Conservation (phyloP, 2,888 invertebrate genomes). For the Acrobasis suavella region DNA sequence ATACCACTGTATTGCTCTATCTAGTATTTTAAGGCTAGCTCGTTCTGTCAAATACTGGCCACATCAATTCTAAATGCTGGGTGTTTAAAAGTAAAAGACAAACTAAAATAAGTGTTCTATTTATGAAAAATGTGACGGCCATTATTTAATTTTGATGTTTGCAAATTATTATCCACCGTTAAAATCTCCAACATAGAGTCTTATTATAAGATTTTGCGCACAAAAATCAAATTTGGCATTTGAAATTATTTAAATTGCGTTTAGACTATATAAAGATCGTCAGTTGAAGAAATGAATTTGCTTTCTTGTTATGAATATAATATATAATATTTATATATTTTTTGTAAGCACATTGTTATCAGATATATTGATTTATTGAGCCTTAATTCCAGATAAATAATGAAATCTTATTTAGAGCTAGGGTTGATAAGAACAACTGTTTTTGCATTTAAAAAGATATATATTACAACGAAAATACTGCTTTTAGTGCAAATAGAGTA, state of each 20-base stretch:
- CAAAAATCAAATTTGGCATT: not conserved
- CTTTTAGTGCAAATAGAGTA: not conserved
- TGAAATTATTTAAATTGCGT: not conserved
- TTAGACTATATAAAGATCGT: not conserved
- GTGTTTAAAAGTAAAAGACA: not conserved
- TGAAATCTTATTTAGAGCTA: not conserved
- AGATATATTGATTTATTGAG: not conserved
- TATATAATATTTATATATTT: not conserved
- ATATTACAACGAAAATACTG: constrained; percentile 9
- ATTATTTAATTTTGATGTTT: not conserved
- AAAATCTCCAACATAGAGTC: not conserved
- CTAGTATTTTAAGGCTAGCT: not conserved
- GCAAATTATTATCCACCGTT: not conserved
- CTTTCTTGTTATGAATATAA: not conserved
- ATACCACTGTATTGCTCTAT: constrained; percentile 33
- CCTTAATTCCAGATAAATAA: not conserved
- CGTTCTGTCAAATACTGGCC: not conserved
- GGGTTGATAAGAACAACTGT: constrained; percentile 7
- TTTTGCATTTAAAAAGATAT: constrained; percentile 13
- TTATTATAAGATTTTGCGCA: not conserved
- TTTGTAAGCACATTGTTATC: not conserved
- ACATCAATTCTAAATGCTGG: not conserved
- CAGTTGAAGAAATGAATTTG: not conserved
- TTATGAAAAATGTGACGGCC: not conserved
- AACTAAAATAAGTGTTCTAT: not conserved